phyloP scores from a whole-genome alignment of 2,888 invertebrate genomes.

The Pammene aurita region DNA sequence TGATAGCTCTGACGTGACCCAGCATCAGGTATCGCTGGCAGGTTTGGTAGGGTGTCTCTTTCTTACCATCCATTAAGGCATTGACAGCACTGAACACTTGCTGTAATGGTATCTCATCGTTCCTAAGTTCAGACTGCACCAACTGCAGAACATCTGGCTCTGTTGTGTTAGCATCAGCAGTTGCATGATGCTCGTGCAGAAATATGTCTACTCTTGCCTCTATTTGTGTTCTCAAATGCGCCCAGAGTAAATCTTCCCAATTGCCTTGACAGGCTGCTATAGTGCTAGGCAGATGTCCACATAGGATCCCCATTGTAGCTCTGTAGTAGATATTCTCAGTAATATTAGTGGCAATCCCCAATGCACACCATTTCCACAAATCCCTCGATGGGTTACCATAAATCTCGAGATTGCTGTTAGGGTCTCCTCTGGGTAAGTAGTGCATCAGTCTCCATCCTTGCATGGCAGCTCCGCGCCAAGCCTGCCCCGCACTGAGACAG shows the following conservation, averaged over 20 bases:
- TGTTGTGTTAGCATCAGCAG: constrained; percentile 74
- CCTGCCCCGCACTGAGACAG: constrained; percentile 93
- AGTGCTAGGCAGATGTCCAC: constrained; percentile 92
- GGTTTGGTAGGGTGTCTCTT: constrained; percentile 86
- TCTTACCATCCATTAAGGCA: constrained; percentile 80
- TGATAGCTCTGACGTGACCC: constrained; percentile 88
- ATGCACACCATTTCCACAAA: constrained; percentile 90
- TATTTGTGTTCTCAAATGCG: constrained; percentile 90
- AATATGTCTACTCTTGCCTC: constrained; percentile 91
- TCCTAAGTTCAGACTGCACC: constrained; percentile 66
- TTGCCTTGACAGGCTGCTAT: constrained; percentile 88
- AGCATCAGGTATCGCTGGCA: constrained; percentile 94
- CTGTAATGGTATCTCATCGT: constrained; percentile 70
- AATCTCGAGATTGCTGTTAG: constrained; percentile 80
- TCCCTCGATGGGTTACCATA: constrained; percentile 93
- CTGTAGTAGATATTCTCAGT: constrained; percentile 82
- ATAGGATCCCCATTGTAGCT: constrained; percentile 90
- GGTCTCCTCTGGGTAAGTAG: constrained; percentile 89
- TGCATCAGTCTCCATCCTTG: constrained; percentile 96
- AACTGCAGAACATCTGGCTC: constrained; percentile 71
- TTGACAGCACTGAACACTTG: constrained; percentile 76
- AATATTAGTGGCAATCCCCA: constrained; percentile 83
- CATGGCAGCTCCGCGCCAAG: constrained; percentile 94
- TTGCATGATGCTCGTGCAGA: constrained; percentile 74
- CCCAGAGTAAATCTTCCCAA: constrained; percentile 97